phyloP scores from a whole-genome alignment of 2,888 invertebrate species.

The Zaprionus obscuricornis region DNA sequence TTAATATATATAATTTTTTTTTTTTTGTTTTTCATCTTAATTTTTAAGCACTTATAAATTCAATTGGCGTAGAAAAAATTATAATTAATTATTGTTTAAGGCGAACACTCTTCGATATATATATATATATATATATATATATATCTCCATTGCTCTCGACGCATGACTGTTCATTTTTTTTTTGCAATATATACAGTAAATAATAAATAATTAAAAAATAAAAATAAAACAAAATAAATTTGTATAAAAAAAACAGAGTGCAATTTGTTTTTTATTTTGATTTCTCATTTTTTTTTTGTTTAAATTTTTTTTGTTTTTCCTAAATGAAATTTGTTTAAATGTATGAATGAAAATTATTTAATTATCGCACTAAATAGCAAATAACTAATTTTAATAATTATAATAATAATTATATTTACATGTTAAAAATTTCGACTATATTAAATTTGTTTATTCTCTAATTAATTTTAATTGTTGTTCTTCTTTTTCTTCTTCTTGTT shows the following conservation, averaged over 20 bases:
- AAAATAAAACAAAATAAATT: conserved; percentile 4
- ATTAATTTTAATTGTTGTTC: neutral
- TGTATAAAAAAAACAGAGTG: conserved; percentile 21
- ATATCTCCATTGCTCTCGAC: neutral
- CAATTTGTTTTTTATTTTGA: conserved; percentile 30
- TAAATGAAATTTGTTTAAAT: conserved; percentile 22
- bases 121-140: neutral
- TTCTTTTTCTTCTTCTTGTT: neutral
- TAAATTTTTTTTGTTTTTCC: conserved; percentile 11
- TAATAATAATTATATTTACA: conserved; percentile 39
- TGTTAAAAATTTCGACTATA: conserved; percentile 44
- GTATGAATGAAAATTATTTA: conserved; percentile 15
- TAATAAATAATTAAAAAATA: conserved; percentile 9
- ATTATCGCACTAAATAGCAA: conserved; percentile 28
- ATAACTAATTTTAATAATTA: conserved; percentile 27
- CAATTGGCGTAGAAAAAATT: conserved; percentile 33
- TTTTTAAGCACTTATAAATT: conserved; percentile 26
- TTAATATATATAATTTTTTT: conserved; percentile 5
- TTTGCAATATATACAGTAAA: conserved; percentile 1
- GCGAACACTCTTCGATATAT: conserved; percentile 18
- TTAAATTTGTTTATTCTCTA: conserved; percentile 35
- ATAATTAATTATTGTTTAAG: conserved; percentile 31
- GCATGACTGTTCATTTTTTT: conserved; percentile 13
- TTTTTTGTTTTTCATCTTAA: conserved; percentile 14
- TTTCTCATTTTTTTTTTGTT: conserved; percentile 12